These are phyloP conservation scores for Steinernema feltiae DNA, from an alignment of 1,140 invertebrate genomes.

Conservation along the genomic window DNA sequence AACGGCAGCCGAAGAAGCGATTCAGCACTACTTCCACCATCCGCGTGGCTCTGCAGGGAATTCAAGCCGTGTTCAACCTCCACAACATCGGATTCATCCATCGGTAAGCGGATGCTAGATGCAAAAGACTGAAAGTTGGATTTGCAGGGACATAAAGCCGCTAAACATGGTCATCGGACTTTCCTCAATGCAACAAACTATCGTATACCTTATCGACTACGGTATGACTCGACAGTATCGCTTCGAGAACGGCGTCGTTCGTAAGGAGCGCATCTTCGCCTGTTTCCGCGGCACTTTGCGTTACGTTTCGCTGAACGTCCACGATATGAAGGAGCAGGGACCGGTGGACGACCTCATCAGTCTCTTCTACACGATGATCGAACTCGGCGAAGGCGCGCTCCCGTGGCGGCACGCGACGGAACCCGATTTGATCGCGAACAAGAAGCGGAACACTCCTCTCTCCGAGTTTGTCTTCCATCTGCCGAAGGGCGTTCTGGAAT, in stretches of 20 bases:
- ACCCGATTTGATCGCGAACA: constrained; percentile 1
- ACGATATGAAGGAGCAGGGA: constrained; percentile 17
- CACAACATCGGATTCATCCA: constrained; percentile 25
- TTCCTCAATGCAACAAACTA: not conserved
- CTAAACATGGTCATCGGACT: constrained; percentile 17
- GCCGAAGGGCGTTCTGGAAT: not conserved
- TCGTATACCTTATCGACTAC: constrained; percentile 27
- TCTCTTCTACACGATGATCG: constrained; percentile 25
- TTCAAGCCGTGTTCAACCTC: constrained; percentile 15
- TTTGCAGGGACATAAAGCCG: constrained; percentile 22
- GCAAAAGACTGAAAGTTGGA: constrained; percentile 4
- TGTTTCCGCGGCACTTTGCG: constrained; percentile 27
- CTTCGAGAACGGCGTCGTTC: constrained; percentile 3
- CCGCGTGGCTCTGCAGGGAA: constrained; percentile 12
- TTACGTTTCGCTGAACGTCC: constrained; percentile 25
- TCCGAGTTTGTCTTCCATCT: not conserved
- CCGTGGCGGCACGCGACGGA: constrained; percentile 21
- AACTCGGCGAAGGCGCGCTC: constrained; percentile 20
- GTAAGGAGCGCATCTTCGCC: not conserved
- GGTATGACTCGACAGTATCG: constrained; percentile 23
- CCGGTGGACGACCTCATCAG: constrained; percentile 19
- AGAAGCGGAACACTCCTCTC: constrained; percentile 12
- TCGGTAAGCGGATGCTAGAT: not conserved
- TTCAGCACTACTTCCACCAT: constrained; percentile 18
- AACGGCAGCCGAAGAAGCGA: not conserved